Evolutionary conservation across 2,113 vertebrate genomes (phyloP).

Genomic region (Serilophus lunatus): DNA sequence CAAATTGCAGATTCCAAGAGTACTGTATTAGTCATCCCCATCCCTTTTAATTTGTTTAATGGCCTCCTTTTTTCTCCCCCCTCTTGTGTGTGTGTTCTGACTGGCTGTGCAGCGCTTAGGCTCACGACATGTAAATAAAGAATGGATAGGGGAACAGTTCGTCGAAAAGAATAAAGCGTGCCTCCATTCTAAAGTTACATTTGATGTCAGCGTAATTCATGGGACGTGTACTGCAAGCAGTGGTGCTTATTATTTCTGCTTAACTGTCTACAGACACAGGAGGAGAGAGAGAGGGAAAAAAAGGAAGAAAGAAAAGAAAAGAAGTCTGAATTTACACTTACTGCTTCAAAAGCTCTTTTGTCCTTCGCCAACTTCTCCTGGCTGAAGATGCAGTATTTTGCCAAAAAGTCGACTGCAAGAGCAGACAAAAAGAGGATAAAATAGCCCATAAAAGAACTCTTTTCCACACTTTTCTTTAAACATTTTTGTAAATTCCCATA

Average conservation of each 20-base stretch:
- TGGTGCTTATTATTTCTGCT: constrained; percentile 75
- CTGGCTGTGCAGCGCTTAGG: constrained; percentile 68
- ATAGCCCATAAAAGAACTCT: constrained; percentile 51
- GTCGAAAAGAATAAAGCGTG: constrained; percentile 76
- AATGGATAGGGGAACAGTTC: constrained; percentile 72
- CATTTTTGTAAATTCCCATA: constrained; percentile 48
- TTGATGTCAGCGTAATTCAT: constrained; percentile 79
- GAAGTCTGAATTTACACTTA: constrained; percentile 84
- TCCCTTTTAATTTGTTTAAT: constrained; percentile 86
- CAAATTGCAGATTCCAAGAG: constrained; percentile 83
- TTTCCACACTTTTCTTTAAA: constrained; percentile 23
- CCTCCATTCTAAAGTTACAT: constrained; percentile 79
- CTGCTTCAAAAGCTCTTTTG: constrained; percentile 92
- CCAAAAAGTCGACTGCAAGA: constrained; percentile 90
- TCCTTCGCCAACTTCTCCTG: constrained; percentile 86
- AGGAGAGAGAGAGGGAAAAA: constrained; percentile 71
- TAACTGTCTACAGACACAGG: constrained; percentile 73
- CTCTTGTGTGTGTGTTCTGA: constrained; percentile 64
- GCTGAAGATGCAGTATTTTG: constrained; percentile 91
- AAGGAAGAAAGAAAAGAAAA: constrained; percentile 75
- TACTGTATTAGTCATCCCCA: constrained; percentile 79
- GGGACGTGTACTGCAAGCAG: constrained; percentile 73
- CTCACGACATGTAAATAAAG: constrained; percentile 78
- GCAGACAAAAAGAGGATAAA: constrained; percentile 67
- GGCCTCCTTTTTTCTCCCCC: constrained; percentile 65